phyloP scores from a whole-genome alignment of 92 coral and sea anemone genomes.

The Porites divaricata region DNA sequence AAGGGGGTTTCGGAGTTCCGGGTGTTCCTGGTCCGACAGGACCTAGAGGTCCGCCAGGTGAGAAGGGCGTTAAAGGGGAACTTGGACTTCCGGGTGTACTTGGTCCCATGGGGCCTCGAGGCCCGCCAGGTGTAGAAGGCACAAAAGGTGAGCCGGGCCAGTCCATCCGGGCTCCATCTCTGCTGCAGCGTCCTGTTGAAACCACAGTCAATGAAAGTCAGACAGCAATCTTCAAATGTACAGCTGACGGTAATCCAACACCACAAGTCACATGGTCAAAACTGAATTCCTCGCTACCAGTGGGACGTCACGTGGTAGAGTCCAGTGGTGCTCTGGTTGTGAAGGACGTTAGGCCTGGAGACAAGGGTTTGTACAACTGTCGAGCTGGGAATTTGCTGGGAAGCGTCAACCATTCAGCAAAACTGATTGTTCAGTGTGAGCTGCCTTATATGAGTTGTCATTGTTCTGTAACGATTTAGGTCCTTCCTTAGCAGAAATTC shows the following conservation, averaged over 20 bases:
- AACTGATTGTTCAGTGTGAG: not conserved
- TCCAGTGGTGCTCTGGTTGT: constrained; percentile 29
- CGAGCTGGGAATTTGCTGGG: constrained; percentile 47
- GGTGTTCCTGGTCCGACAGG: too few relatives aligned
- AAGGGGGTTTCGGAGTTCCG: too few relatives aligned
- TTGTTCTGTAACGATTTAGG: not conserved
- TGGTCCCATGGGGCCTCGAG: constrained; percentile 50
- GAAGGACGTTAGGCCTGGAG: constrained; percentile 16
- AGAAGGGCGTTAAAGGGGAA: too few relatives aligned
- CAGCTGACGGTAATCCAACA: constrained; percentile 59
- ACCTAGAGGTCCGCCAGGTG: too few relatives aligned
- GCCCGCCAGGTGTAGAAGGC: constrained; percentile 33
- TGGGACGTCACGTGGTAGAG: constrained; percentile 33
- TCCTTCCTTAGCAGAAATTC: too few relatives aligned
- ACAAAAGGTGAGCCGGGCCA: constrained; percentile 32
- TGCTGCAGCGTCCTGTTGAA: constrained; percentile 42
- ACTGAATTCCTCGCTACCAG: constrained; percentile 35
- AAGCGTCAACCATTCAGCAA: constrained; percentile 2
- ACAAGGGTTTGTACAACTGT: constrained; percentile 45
- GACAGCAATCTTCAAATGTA: constrained; percentile 46
- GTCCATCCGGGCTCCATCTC: constrained; percentile 30
- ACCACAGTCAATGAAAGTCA: constrained; percentile 53
- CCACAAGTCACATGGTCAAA: constrained; percentile 57
- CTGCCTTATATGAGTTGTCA: not conserved
- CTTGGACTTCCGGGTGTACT: not conserved